These are phyloP conservation scores for Drosophila ustulata DNA, from an alignment of 2,888 invertebrate genomes.

Conservation along the genomic window DNA sequence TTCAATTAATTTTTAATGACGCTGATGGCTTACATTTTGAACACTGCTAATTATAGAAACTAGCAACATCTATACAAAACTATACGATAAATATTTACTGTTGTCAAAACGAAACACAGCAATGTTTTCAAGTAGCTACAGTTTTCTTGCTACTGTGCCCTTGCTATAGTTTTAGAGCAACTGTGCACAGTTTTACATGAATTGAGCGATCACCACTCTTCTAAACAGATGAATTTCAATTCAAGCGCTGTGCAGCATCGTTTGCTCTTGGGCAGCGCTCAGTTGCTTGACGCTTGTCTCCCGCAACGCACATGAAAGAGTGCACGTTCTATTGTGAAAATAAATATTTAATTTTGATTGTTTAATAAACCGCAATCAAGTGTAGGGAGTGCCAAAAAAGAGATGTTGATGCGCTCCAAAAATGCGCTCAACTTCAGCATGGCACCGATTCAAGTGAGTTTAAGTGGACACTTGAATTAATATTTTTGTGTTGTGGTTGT, in stretches of 20 bases:
- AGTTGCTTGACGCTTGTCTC: constrained; percentile 36
- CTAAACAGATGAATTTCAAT: constrained; percentile 4
- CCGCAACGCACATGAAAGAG: constrained; percentile 41
- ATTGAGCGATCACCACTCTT: constrained; percentile 14
- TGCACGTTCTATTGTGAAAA: constrained; percentile 7
- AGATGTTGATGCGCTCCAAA: constrained; percentile 32
- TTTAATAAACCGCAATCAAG: constrained; percentile 32
- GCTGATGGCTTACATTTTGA: not conserved
- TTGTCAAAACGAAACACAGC: not conserved
- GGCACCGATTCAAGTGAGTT: constrained; percentile 56
- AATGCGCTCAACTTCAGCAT: constrained; percentile 33
- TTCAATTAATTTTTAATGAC: too few relatives aligned
- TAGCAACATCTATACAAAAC: not conserved
- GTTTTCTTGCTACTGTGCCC: constrained; percentile 6
- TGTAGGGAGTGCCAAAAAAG: constrained; percentile 18
- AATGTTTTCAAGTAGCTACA: not conserved
- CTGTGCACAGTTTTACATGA: constrained; percentile 4
- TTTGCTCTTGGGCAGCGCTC: constrained; percentile 21
- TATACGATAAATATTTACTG: not conserved
- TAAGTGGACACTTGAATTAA: constrained; percentile 7
- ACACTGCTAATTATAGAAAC: not conserved
- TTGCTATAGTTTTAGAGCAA: not conserved
- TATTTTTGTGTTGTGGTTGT: not conserved
- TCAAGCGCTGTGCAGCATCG: not conserved
- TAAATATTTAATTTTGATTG: constrained; percentile 26